Evolutionary conservation across 2,113 vertebrate species (phyloP).

Genomic region (Microcebus ravelobensis): DNA sequence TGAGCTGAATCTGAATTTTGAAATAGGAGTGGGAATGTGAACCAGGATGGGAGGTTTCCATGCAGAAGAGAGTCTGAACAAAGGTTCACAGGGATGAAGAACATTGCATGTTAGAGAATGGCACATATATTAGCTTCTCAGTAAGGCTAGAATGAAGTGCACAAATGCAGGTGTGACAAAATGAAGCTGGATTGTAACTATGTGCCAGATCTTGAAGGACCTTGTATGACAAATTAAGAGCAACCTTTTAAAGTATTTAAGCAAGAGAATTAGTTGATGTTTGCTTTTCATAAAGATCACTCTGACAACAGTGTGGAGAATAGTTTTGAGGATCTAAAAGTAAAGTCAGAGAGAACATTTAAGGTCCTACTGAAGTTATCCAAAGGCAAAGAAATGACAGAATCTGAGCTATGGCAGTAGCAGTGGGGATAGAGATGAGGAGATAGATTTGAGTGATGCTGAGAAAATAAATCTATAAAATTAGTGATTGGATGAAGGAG

Average conservation of each 20-base stretch:
- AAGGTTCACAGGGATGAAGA: not conserved
- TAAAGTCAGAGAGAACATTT: not conserved
- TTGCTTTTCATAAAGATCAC: conserved; percentile 16
- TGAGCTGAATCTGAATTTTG: conserved; percentile 10
- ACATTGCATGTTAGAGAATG: not conserved
- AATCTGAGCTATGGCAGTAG: not conserved
- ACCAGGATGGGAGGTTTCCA: not conserved
- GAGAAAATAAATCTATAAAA: not conserved
- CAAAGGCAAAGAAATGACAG: not conserved
- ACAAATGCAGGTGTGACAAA: not conserved
- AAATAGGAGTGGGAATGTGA: not conserved
- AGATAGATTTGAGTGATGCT: not conserved
- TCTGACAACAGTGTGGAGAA: not conserved
- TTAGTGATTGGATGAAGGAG: not conserved
- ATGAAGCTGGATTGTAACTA: not conserved
- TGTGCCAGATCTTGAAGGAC: not conserved
- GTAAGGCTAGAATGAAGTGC: not conserved
- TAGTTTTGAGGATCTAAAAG: not conserved
- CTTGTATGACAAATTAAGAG: not conserved
- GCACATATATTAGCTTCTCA: not conserved
- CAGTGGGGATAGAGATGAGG: not conserved
- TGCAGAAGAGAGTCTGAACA: not conserved
- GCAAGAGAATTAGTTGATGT: not conserved
- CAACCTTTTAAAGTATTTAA: conserved; percentile 45
- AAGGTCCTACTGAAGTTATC: not conserved